Evolutionary conservation across 2,797 vertebrate genomes (phyloP).

Genomic region (Leptodactylus fallax): DNA sequence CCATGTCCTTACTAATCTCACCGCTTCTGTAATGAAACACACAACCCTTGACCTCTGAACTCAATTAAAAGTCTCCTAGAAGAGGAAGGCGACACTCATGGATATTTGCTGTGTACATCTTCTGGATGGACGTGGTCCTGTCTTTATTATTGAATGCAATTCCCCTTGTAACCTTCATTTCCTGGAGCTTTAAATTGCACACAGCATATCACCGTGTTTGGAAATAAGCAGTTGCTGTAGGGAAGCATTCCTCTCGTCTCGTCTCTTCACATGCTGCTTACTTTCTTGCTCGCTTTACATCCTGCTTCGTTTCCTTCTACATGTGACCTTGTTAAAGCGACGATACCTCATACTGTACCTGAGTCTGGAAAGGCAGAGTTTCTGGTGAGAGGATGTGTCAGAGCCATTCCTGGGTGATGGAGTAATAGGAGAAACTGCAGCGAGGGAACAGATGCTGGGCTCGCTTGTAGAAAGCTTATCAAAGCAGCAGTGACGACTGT

Average conservation of each 20-base stretch:
- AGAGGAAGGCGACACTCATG: neutral
- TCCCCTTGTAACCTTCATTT: conserved; percentile 63
- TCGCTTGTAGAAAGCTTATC: conserved; percentile 59
- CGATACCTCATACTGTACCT: conserved; percentile 68
- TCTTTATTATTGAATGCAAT: conserved; percentile 77
- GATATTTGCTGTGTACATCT: conserved; percentile 61
- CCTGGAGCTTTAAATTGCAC: conserved; percentile 70
- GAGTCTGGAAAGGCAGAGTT: conserved; percentile 58
- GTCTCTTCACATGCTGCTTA: neutral
- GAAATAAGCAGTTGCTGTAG: conserved; percentile 54
- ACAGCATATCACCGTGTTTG: conserved; percentile 39
- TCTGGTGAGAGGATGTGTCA: conserved; percentile 68
- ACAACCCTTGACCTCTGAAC: conserved; percentile 30
- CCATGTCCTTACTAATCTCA: conserved; percentile 28
- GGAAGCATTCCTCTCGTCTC: conserved; percentile 37
- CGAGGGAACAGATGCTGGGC: conserved; percentile 74
- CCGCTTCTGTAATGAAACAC: conserved; percentile 30
- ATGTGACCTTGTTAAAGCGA: conserved; percentile 67
- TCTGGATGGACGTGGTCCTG: conserved; percentile 75
- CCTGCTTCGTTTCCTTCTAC: conserved; percentile 63
- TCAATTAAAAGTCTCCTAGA: conserved; percentile 24
- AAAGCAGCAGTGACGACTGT: conserved; percentile 68
- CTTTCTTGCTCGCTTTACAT: conserved; percentile 35
- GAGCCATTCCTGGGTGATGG: conserved; percentile 74
- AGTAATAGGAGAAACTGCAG: conserved; percentile 71